Base-by-base conservation (phyloP, 2,888 invertebrate species). In the Podabrus alpinus region DNA sequence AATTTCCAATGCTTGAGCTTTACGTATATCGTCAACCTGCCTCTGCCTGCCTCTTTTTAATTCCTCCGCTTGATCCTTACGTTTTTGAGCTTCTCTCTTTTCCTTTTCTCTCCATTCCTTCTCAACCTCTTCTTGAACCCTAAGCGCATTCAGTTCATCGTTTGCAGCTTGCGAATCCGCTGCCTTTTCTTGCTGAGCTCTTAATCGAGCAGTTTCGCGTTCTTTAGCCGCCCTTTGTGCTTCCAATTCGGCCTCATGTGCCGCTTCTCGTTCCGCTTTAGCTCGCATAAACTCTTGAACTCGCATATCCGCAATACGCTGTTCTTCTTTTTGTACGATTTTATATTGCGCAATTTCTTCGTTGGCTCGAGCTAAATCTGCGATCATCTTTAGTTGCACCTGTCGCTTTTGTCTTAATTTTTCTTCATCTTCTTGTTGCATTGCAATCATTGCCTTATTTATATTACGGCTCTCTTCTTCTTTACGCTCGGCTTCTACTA, bases 101-200 rank as follows among this genome's bases (percentile, higher is more conserved):
- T 94, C 94, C 74, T 89, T 90, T 11, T 89, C 88, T 1, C 94
- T 88, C 91, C 93, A 94, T 80, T 92, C 91, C 11, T 92, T 87
- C 83, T 94, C 94, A 17, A 93, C 88, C 82, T 91, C 89, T 81
- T 91, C 91, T 79, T 90, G 89, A 11, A 89, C 84, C 59, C 90
- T 85, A 16, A 88, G 80, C 0, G 89, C 89, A 76, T 89, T 89
- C 79, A 90, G 81, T 81, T 90, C 90, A 69, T 91, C 89, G 59
- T 83, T 78, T 3, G 86, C 86, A 7, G 87, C 86, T 78, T 86
- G 85, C 17, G 84, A 80, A 87, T 91, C 90, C 86, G 89, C 85
- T 86, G 90, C 76, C 87, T 90, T 82, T 86, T 91, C 81, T 88
- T 90, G 85, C 86, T 90, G 77, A 83, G 89, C 81, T 86, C 90